Base-by-base conservation (phyloP, 2,888 invertebrate genomes). In the Calameuta idolon region DNA sequence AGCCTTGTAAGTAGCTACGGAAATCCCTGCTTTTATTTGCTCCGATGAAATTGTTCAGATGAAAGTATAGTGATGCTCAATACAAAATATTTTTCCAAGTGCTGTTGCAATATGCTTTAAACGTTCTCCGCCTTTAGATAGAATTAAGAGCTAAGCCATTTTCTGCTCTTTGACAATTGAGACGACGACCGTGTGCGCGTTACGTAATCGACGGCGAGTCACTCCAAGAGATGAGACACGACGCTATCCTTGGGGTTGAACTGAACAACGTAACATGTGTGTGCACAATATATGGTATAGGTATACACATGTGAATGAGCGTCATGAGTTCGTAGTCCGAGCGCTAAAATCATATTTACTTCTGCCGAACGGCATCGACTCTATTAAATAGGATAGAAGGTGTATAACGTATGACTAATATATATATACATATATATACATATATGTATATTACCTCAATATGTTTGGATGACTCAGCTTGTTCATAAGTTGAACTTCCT, bases 401-500 rank as follows among this genome's bases (percentile, higher is more conserved):
- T 55, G 23, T 23, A 55, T 40, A 15, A 40, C 40, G 15, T 40
- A 40, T 40, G 40, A 1, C 15, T 40, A 12, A 40, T 40, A 12
- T 40, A 40, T 15, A 15, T 40, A 23, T 23, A 5, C 23, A 40
- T 40, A 23, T 23, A 40, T 40, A 15, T 35, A 40, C 12, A 15
- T 40, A 40, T 40, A 40, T 15, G 4, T 40, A 5, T 40, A 55
- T 92, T 91, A 97, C 97, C 96, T 96, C 87, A 98, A 94, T 91
- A 98, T 98, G 92, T 98, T 98, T 81, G 97, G 96, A 93, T 98
- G 98, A 89, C 97, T 97, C 84, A 98, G 94, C 90, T 97, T 95
- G 93, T 98, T 98, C 96, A 98, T 97, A 87, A 98, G 95, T 93
- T 98, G 98, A 84, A 98, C 98, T 93, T 98, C 98, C 90, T 98